A percentile compares a stretch with the other conserved stretches of the same genome.
Evolutionary conservation across 2,888 invertebrate genomes (phyloP).

Genomic region (Antheraea assamensis): DNA sequence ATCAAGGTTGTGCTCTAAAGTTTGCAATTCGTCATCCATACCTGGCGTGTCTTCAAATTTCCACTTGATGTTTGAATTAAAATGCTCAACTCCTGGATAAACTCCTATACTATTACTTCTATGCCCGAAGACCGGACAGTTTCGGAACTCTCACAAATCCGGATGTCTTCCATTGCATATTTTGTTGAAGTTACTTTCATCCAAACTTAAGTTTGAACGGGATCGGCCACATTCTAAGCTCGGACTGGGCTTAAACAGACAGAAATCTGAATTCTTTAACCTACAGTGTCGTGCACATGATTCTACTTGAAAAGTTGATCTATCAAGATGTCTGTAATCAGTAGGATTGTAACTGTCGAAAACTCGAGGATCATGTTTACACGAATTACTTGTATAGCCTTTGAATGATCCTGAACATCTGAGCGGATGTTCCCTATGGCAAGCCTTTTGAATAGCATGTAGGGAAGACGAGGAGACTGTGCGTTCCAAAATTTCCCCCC

Average conservation of each 20-base stretch:
- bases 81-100: constrained; percentile 76
- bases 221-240: constrained; percentile 73
- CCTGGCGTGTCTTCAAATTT: constrained; percentile 71
- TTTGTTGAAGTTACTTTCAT: constrained; percentile 76
- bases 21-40: constrained; percentile 65
- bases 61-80: constrained; percentile 78
- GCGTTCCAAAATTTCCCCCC: constrained; percentile 90
- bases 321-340: constrained; percentile 72
- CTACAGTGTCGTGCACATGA: constrained; percentile 75
- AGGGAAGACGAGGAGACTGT: constrained; percentile 89
- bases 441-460: constrained; percentile 85
- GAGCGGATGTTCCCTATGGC: constrained; percentile 65
- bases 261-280: constrained; percentile 75
- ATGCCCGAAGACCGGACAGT: constrained; percentile 79
- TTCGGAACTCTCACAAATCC: constrained; percentile 80
- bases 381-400: constrained; percentile 66
- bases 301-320: constrained; percentile 76
- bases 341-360: constrained; percentile 70
- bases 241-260: constrained; percentile 70
- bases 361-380: constrained; percentile 73
- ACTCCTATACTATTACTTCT: constrained; percentile 79
- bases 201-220: constrained; percentile 75
- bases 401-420: constrained; percentile 76
- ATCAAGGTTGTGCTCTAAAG: constrained; percentile 75
- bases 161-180: constrained; percentile 75